These are phyloP conservation scores for Lates calcarifer DNA, from an alignment of 2,113 vertebrate genomes.

Conservation along the genomic window DNA sequence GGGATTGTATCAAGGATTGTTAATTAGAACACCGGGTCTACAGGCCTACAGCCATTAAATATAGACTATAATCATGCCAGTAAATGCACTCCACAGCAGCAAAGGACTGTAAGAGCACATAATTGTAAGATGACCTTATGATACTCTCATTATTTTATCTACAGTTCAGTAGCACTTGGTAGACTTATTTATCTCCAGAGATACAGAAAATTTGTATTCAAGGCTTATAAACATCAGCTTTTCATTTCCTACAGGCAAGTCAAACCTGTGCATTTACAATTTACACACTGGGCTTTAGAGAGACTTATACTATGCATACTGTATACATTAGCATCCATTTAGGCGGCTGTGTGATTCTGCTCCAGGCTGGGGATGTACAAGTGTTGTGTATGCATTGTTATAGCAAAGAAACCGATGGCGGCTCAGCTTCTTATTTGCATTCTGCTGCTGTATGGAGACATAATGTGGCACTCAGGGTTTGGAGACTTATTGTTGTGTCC, in stretches of 20 bases:
- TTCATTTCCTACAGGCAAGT: slow-evolving; percentile 65
- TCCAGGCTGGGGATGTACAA: slow-evolving; percentile 53
- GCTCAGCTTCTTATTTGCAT: slow-evolving; percentile 52
- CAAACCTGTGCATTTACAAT: slow-evolving; percentile 71
- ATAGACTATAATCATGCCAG: slow-evolving; percentile 37
- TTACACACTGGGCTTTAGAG: slow-evolving; percentile 49
- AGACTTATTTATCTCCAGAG: slow-evolving; percentile 63
- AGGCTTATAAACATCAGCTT: slow-evolving; percentile 53
- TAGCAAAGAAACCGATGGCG: slow-evolving; percentile 53
- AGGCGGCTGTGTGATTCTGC: slow-evolving; percentile 57
- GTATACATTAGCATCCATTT: slow-evolving; percentile 74
- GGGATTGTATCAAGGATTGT: not conserved
- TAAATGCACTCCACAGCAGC: slow-evolving; percentile 35
- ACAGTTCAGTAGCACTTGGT: slow-evolving; percentile 36
- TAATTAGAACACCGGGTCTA: slow-evolving; percentile 27
- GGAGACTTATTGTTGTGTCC: slow-evolving; percentile 59
- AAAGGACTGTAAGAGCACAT: slow-evolving; percentile 40
- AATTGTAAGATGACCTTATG: slow-evolving; percentile 53
- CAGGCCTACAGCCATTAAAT: slow-evolving; percentile 40
- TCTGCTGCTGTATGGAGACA: slow-evolving; percentile 30
- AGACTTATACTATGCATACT: slow-evolving; percentile 52
- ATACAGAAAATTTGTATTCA: slow-evolving; percentile 64
- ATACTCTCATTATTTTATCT: slow-evolving; percentile 58
- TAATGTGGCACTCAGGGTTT: slow-evolving; percentile 55
- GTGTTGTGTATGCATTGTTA: slow-evolving; percentile 55